A percentile compares a stretch with the other conserved stretches of the same genome.
These are phyloP conservation scores for Gouania willdenowi DNA, from an alignment of 2,797 vertebrate genomes.

Conservation along the genomic window DNA sequence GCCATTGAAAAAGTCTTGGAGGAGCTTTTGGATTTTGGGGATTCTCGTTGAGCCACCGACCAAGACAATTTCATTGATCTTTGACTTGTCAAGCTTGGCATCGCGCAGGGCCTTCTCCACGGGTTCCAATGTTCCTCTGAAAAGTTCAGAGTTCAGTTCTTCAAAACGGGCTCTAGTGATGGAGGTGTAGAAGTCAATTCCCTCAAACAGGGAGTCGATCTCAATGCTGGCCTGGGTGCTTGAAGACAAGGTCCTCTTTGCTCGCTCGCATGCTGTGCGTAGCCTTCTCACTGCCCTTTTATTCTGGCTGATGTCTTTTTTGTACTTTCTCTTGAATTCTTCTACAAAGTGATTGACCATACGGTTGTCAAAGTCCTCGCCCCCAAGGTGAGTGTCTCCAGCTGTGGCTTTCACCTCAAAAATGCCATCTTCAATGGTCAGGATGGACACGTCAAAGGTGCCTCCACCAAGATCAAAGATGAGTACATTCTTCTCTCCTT, in stretches of 20 bases:
- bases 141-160: slow-evolving; percentile 89
- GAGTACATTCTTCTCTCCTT: slow-evolving; percentile 83
- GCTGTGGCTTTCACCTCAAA: slow-evolving; percentile 93
- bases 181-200: slow-evolving; percentile 91
- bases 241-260: slow-evolving; percentile 88
- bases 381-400: slow-evolving; percentile 89
- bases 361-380: slow-evolving; percentile 90
- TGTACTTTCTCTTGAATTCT: slow-evolving; percentile 90
- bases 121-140: slow-evolving; percentile 87
- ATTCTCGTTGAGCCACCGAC: slow-evolving; percentile 92
- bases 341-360: slow-evolving; percentile 92
- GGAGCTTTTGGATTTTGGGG: slow-evolving; percentile 90
- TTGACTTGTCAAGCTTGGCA: slow-evolving; percentile 86
- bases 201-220: slow-evolving; percentile 87
- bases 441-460: slow-evolving; percentile 90
- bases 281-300: slow-evolving; percentile 89
- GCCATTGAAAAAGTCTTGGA: slow-evolving; percentile 90
- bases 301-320: slow-evolving; percentile 86
- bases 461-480: slow-evolving; percentile 92
- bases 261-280: slow-evolving; percentile 86
- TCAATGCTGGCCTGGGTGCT: slow-evolving; percentile 88
- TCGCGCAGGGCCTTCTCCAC: slow-evolving; percentile 89
- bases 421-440: slow-evolving; percentile 90
- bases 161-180: slow-evolving; percentile 91
- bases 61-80: slow-evolving; percentile 85